Base-by-base conservation (phyloP, 2,113 vertebrate species). In the Hystrix brachyura region DNA sequence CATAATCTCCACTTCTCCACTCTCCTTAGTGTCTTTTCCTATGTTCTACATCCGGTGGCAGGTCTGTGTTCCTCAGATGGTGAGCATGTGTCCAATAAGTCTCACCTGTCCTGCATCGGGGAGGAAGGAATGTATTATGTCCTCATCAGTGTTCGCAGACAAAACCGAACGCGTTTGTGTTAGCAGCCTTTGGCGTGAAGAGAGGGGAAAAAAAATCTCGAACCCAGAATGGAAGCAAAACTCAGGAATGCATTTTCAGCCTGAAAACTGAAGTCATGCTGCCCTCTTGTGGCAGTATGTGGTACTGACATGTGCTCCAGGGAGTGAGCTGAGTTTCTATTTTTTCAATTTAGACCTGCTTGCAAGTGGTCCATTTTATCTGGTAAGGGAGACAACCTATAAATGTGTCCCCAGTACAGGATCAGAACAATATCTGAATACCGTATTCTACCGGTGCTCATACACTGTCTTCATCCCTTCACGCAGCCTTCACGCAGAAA, bases 251-350 rank as follows among this genome's bases (percentile, higher is more conserved):
- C 46, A 1, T 48, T 76, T 38, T 34, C 21, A 32, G 57, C 89
- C 84, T 96, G 71, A 98, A 98, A 98, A 86, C 11, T 95, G 82
- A 88, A 97, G 86, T 25, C 96, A 93, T 98, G 48, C 98, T 98
- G 96, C 98, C 83, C 98, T 98, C 99, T 98, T 96, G 97, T 98
- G 98, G 98, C 97, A 9, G 1, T 3, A 0, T 17, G 65, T 18
- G 91, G 17, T 72, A 27, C 46, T 48, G 87, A 89, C 83, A 29
- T 8, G 55, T 62, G 0, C 51, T 11, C 5, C 43, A 8, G 43
- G 1, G 23, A 6, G 13, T 0, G 19, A 74, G 21, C 0, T n/a
- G 32, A 15, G 13, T 57, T 87, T 32, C 71, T 18, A 7, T 74
- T 74, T 79, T 65, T 12, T 23, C 32, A 8, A n/a, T 17, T 1